Evolutionary conservation across 2,797 vertebrate species (phyloP), one percentile per base, ranked within the genome.

Genomic region (Sparidentex hasta): DNA sequence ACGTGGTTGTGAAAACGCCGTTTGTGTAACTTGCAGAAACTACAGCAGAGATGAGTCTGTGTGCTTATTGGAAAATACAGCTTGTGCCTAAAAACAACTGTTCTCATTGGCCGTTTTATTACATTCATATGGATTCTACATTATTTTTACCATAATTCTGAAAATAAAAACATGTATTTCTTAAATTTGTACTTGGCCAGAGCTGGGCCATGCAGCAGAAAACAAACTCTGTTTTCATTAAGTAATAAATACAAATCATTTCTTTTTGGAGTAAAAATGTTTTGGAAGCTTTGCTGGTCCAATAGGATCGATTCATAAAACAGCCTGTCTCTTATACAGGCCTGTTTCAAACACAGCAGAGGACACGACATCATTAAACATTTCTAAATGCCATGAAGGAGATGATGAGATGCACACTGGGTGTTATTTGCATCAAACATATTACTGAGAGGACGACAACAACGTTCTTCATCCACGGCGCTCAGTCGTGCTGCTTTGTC

Each of bases 401-500:
- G 69, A 59, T 27, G 66, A 67, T 77, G 3, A 20, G 43, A 79
- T 74, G 59, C 56, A 46, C 0, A 2, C 17, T 23, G 29, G 57
- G n/a, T 20, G 43, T 44, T 50, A 57, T 76, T 71, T 74, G 51
- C 70, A 75, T 74, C 20, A 67, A 68, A 79, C 59, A 59, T 66
- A 23, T 41, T 11, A 20, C 61, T 7, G 65, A 76, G 56, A 63
- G 9, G 20, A 74, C 38, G 57, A 33, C 29, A 72, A 51, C n/a
- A 18, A 47, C 74, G 43, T 72, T 65, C 78, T 76, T 54, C 48
- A 62, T 21, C 64, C 65, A n/a, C 57, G 20, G 41, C 1, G 21
- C 21, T 72, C 47, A 38, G 3, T 61, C 23, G n/a, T 48, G 27
- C 76, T 71, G 47, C 71, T 88, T 74, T 86, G 69, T 69, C 66